Evolutionary conservation across 2,888 invertebrate genomes (phyloP), one percentile per base, ranked within the genome.

Genomic region (Leptopterna dolabrata): DNA sequence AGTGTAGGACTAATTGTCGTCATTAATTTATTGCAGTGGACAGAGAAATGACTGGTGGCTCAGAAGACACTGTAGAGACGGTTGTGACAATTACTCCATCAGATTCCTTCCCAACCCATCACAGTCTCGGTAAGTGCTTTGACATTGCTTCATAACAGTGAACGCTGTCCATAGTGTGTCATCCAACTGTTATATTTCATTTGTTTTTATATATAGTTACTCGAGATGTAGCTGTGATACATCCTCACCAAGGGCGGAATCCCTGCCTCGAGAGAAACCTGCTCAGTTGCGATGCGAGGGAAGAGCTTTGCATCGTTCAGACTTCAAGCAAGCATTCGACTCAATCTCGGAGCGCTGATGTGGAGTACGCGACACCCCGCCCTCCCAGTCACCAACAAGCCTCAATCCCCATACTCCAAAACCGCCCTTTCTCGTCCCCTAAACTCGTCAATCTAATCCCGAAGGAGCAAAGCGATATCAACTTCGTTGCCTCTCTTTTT

Each of bases 201-300:
- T 6, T 63, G 63, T 11, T 55, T 63, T 11, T 13, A 24, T 45
- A 85, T 13, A 24, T 45, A 85, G 85, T 55, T 70, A 14, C 90
- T 30, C 71, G 85, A 30, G 85, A 85, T 47, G 85, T 85, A 2
- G 73, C 85, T n/a, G 73, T 85, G 88, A 90, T 97, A 73, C 96
- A 96, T 91, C 96, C 96, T 0, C 96, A 96, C 92, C 96, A 97
- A 91, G 97, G 97, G 0, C 93, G 96, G 41, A 97, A 97, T 93
- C 94, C 95, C 13, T 97, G 97, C 89, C 93, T 95, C 91, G 96
- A 96, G 91, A 92, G 96, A 13, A 97, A 97, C 92, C 92, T 95
- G 89, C 94, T 94, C 92, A 86, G 41, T 19, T 91, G 94, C 89
- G 88, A 80, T 70, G 45, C 88, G 16, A 51, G 76, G 7, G 88